These are phyloP conservation scores for Merops nubicus DNA, from an alignment of 2,113 vertebrate species.

Conservation along the genomic window DNA sequence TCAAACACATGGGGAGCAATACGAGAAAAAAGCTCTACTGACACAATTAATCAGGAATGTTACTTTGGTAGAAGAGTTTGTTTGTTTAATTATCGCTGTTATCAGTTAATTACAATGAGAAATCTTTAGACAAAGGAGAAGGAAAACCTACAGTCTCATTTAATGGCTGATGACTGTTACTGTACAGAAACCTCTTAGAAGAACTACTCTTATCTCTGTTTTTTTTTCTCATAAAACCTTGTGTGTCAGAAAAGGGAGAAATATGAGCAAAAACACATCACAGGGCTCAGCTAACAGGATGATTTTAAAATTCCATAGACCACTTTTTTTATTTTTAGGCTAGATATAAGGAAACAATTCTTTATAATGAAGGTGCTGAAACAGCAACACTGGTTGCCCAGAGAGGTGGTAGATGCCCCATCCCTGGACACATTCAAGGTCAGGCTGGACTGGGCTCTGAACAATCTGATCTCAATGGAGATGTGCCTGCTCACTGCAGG, in stretches of 20 bases:
- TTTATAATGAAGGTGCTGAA: background rate
- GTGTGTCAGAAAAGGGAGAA: background rate
- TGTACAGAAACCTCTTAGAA: background rate
- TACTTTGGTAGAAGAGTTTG: background rate
- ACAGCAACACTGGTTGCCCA: background rate
- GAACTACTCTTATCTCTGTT: background rate
- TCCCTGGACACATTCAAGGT: background rate
- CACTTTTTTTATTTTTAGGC: background rate
- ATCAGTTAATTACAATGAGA: background rate
- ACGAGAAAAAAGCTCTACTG: background rate
- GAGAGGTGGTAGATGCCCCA: background rate
- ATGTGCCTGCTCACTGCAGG: background rate
- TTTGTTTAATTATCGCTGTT: background rate
- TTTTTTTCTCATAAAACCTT: background rate
- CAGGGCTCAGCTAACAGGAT: background rate
- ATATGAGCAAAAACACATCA: background rate
- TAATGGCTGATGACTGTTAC: background rate
- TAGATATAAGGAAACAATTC: background rate
- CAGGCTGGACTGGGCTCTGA: background rate
- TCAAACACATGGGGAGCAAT: background rate
- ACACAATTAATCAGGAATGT: background rate
- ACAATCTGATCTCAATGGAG: background rate
- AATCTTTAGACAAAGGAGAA: background rate
- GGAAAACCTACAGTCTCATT: background rate
- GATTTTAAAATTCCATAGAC: background rate